A percentile compares a stretch with the other conserved stretches of the same genome.
phyloP scores from a whole-genome alignment of 2,797 vertebrate species.

The Pagetopsis macropterus region DNA sequence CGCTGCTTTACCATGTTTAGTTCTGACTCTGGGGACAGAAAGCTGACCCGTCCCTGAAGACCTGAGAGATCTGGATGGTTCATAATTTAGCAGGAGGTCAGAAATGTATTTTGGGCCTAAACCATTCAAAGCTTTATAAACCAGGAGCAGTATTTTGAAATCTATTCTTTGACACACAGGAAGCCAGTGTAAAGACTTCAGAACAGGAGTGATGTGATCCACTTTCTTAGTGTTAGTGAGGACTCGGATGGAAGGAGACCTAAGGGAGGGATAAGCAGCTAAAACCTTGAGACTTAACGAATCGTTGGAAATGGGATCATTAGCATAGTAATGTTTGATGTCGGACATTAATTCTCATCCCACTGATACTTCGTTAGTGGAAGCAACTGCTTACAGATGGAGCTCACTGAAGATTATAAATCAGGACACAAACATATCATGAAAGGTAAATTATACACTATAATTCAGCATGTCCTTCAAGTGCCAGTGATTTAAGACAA shows the following conservation, averaged over 20 bases:
- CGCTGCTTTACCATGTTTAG: no score
- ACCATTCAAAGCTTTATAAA: no score
- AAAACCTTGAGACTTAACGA: constrained; percentile 53
- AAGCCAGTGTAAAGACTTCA: no score
- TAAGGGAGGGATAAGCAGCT: constrained; percentile 40
- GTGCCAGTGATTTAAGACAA: not conserved
- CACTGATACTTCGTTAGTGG: constrained; percentile 21
- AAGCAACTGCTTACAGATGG: not conserved
- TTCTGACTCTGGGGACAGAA: no score
- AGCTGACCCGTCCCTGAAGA: no score
- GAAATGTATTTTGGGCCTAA: no score
- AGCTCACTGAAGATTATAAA: not conserved
- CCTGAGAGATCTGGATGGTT: no score
- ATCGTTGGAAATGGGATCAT: constrained; percentile 51
- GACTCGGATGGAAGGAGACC: constrained; percentile 34
- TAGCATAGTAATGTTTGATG: constrained; percentile 37
- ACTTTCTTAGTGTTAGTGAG: no score
- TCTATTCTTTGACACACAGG: no score
- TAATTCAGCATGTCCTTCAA: not conserved
- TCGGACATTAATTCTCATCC: constrained; percentile 12
- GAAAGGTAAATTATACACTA: not conserved
- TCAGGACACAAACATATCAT: constrained; percentile 15
- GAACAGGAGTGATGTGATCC: no score
- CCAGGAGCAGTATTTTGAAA: no score
- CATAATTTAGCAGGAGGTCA: no score